Evolutionary conservation across 2,797 vertebrate species (phyloP), one percentile per base, ranked within the genome.

Genomic region (Percopsis omiscomaycus): DNA sequence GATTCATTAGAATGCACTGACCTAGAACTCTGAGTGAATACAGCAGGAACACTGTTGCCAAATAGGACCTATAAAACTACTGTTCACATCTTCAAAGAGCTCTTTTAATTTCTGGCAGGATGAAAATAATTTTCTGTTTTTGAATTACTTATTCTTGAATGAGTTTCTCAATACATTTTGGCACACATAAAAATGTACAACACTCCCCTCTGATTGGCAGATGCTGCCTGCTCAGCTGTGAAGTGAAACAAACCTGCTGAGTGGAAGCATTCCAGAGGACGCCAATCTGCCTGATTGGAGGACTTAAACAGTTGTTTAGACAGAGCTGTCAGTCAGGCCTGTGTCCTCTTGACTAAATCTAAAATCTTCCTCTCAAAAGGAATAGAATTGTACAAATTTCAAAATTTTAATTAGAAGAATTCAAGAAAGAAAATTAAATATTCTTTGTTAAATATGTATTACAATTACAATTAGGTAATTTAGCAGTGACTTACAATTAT

Each of bases 1-100:
- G 57, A 46, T 65, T 44, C 22, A 50, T 61, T 58, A 66, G 30
- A 56, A 13, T 55, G 57, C 29, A 27, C 32, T 49, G 58, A 66
- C 58, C 49, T 52, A 46, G 27, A 51, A 15, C 55, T 57, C 32
- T 44, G 45, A 61, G 16, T 66, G 15, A 12, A 52, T 54, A 30
- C 44, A 47, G 27, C 16, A 59, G 5, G 28, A 16, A 42, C 53
- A 32, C 32, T 50, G 29, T 8, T 64, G n/a, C 22, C 22, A 22
- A 10, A 15, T 8, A 15, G 11, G 30, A 14, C 13, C 32, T 62
- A 11, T 53, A 32, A 29, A 3, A 37, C 15, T 53, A 45, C 22
- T 22, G 22, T 29, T 53, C 30, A 37, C 59, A 61, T 29, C 8
- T 47, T 30, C 49, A 49, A 15, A 15, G 4, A 3, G 1, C 11